phyloP scores from a whole-genome alignment of 23 tunicate genomes.

The Diplosoma virens region DNA sequence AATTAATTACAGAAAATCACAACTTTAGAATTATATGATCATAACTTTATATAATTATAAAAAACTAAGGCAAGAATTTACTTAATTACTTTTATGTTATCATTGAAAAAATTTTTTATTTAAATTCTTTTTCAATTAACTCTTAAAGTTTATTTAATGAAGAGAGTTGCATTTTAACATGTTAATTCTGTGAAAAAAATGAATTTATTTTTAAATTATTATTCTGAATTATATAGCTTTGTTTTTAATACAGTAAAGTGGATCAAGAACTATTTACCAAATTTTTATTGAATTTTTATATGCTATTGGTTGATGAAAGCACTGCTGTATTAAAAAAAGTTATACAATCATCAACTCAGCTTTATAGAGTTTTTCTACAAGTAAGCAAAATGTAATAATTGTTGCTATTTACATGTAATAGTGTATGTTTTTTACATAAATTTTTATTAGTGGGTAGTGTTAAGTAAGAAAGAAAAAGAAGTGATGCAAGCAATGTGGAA shows the following conservation, averaged over 20 bases:
- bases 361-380: slow-evolving; percentile 48
- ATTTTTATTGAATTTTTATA: slow-evolving; percentile 54
- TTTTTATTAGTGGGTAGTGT: slow-evolving; percentile 33
- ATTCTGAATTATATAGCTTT: too few relatives aligned
- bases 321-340: slow-evolving; percentile 65
- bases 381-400: slow-evolving; percentile 14
- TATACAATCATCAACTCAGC: slow-evolving; percentile 75
- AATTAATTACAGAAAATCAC: too few relatives aligned
- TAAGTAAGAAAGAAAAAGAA: slow-evolving; percentile 13
- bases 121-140: too few relatives aligned
- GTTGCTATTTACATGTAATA: not conserved
- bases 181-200: too few relatives aligned
- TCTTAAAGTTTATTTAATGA: too few relatives aligned
- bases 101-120: too few relatives aligned
- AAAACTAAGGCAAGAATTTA: too few relatives aligned
- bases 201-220: too few relatives aligned
- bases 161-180: too few relatives aligned
- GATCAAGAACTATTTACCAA: slow-evolving; percentile 69
- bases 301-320: slow-evolving; percentile 56
- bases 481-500: slow-evolving; percentile 71
- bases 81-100: too few relatives aligned
- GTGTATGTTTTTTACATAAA: not conserved
- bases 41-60: too few relatives aligned
- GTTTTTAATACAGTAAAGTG: slow-evolving; percentile 52
- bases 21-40: too few relatives aligned